A percentile compares a stretch with the other conserved stretches of the same genome.
Conservation (phyloP, 2,113 vertebrate genomes). For the Phalacrocorax pelagicus region DNA sequence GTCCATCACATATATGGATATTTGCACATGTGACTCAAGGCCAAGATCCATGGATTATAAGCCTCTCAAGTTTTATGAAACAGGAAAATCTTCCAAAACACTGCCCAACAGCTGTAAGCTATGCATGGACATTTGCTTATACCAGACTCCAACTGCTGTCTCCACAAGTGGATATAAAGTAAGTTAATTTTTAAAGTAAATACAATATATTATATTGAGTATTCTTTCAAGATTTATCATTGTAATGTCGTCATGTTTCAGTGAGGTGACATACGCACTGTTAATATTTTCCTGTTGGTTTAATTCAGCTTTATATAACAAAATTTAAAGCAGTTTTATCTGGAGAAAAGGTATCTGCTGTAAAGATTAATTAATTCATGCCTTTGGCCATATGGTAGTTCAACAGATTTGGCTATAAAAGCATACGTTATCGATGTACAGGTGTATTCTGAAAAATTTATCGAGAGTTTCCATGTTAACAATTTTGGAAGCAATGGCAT, state of each 20-base stretch:
- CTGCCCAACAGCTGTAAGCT: slow-evolving; percentile 93
- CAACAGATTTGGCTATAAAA: background rate
- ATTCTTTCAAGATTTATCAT: background rate
- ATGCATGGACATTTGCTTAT: slow-evolving; percentile 97
- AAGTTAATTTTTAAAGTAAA: slow-evolving; percentile 60
- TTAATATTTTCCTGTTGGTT: background rate
- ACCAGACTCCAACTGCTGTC: slow-evolving; percentile 94
- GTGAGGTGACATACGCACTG: background rate
- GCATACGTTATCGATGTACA: background rate
- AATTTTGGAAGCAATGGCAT: background rate
- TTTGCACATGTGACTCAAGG: slow-evolving; percentile 98
- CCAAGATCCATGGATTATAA: slow-evolving; percentile 98
- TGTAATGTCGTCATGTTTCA: background rate
- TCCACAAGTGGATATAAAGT: slow-evolving; percentile 98
- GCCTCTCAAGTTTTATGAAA: slow-evolving; percentile 96
- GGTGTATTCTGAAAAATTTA: background rate
- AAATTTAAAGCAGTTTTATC: background rate
- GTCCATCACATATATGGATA: slow-evolving; percentile 98
- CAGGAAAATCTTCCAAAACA: slow-evolving; percentile 96
- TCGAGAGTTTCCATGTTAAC: background rate
- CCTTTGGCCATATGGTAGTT: background rate
- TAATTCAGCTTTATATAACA: background rate
- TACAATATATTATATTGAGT: background rate
- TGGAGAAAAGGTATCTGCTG: background rate
- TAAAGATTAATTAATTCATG: background rate